Base-by-base conservation (phyloP, 37 sponge, comb jelly and placozoan species). In the Corticium candelabrum region DNA sequence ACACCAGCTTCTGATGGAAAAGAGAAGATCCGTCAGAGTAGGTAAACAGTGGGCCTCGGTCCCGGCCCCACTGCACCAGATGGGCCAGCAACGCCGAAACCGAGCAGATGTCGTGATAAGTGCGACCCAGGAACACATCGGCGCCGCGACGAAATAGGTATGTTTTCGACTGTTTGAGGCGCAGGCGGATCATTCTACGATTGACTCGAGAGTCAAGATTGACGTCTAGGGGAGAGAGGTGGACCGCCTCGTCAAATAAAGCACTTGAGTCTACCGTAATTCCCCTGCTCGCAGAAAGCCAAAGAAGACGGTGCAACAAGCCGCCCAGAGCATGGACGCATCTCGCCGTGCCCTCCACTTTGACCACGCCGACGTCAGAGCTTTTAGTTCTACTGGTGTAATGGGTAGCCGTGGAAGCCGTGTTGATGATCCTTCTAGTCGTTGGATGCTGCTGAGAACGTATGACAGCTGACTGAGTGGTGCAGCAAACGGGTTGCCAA, bases 121-220 rank as follows among this genome's bases (percentile, higher is more conserved):
- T 74, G 11, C n/a, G 2, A 38, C 81, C 74, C 31, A 80, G 40
- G 40, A 77, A 31, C 40, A 80, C 30, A 30, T 71, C 71, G 1
- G 41, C 41, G 1, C 81, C 81, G 29, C 11, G 2, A 39, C 81
- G 31, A 38, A 80, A 80, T 0, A 73, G 81, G 35, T 77, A 71
- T 39, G 81, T 80, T 40, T 80, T 80, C 11, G 74, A 80, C 15
- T 38, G 41, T 41, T 77, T 80, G 75, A 80, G 4, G 15, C 2
- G 2, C 1, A 80, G n/a, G 1, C 1, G 71, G 2, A 39, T 4
- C 30, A n/a, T 74, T 21, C 40, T 30, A 7, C 73, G 81, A 77
- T 50, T 27, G 21, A 21, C 15, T 50, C 11, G 21, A 21, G 62
- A 27, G 21, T 50, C 62, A 50, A 50, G 21, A 50, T 11, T 27